These are phyloP conservation scores for Cetoscarus ocellatus DNA, from an alignment of 2,797 vertebrate genomes.

Conservation along the genomic window DNA sequence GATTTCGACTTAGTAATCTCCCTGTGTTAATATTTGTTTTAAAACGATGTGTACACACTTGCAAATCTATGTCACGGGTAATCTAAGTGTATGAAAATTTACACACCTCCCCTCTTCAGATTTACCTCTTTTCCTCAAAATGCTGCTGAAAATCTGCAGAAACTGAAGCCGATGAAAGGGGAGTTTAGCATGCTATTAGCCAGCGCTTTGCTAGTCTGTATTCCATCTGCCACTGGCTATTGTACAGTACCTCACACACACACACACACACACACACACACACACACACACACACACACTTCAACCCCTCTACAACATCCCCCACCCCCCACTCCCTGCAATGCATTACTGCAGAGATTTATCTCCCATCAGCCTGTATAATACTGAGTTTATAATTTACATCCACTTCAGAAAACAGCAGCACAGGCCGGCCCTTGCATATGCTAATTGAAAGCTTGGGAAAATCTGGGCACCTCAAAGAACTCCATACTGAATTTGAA, in stretches of 20 bases:
- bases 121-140: neutral
- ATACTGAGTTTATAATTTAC: conserved; percentile 87
- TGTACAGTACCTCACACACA: conserved; percentile 70
- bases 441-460: conserved; percentile 81
- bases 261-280: conserved; percentile 37
- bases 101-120: neutral
- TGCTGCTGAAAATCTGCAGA: conserved; percentile 13
- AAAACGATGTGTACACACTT: conserved; percentile 63
- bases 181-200: conserved; percentile 70
- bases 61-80: conserved; percentile 39
- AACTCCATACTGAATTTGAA: conserved; percentile 76
- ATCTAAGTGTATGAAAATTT: conserved; percentile 6
- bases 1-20: conserved; percentile 79
- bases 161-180: conserved; percentile 46
- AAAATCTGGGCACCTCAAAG: conserved; percentile 77
- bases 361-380: conserved; percentile 84
- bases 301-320: conserved; percentile 46
- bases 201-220: conserved; percentile 66
- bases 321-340: conserved; percentile 66
- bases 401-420: conserved; percentile 85
- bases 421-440: conserved; percentile 79
- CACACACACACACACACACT: conserved; percentile 37
- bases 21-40: conserved; percentile 81
- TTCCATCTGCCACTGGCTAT: conserved; percentile 77
- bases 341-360: conserved; percentile 87